phyloP scores from a whole-genome alignment of 2,113 vertebrate genomes.

The Oreocharis arfaki region DNA sequence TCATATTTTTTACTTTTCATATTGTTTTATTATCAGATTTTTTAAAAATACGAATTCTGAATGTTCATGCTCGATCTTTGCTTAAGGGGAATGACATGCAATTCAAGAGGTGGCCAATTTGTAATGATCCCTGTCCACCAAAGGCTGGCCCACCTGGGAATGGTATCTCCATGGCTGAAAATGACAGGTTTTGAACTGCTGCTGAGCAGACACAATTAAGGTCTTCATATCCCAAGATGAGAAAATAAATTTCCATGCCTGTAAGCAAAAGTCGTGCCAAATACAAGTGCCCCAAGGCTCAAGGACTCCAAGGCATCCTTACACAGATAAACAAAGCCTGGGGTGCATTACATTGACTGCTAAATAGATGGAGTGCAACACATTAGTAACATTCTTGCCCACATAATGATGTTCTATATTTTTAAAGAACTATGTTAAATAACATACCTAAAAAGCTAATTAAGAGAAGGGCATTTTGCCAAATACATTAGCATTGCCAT shows the following conservation, averaged over 20 bases:
- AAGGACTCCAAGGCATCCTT: not conserved
- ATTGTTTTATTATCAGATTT: not conserved
- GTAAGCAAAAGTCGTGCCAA: not conserved
- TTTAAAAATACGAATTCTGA: not conserved
- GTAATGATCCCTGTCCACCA: not conserved
- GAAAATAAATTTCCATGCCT: not conserved
- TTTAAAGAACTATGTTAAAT: not conserved
- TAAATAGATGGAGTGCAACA: not conserved
- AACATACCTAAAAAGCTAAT: not conserved
- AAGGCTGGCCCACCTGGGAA: not conserved
- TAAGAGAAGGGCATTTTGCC: not conserved
- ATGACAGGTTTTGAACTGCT: not conserved
- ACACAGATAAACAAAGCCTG: not conserved
- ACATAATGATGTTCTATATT: not conserved
- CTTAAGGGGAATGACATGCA: not conserved
- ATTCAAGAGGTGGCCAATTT: not conserved
- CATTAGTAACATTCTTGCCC: not conserved
- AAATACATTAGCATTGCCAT: not conserved
- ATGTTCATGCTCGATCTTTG: not conserved
- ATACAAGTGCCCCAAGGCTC: not conserved
- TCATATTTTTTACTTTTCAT: not conserved
- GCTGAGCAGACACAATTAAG: not conserved
- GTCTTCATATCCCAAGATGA: not conserved
- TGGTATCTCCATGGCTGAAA: not conserved
- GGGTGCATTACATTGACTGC: not conserved